Conservation (phyloP, 2,113 vertebrate species). For the Chiloscyllium plagiosum region DNA sequence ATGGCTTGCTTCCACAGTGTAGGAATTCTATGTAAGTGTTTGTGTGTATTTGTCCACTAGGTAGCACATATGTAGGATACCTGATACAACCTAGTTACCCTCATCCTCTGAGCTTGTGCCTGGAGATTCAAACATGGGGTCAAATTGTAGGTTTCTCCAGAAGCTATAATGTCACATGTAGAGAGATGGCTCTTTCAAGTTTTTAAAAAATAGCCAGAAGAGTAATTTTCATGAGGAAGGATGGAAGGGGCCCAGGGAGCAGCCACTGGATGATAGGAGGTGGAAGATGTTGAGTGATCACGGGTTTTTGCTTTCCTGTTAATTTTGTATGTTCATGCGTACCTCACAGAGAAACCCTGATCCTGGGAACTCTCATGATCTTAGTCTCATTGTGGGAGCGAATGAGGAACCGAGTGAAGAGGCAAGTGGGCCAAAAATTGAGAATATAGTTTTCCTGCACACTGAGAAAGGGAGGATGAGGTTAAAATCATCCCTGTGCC, state of each 20-base stretch:
- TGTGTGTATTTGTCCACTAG: too few relatives aligned
- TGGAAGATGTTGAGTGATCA: not conserved
- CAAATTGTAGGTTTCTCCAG: not conserved
- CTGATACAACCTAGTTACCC: not conserved
- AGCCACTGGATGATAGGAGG: not conserved
- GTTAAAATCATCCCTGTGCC: not conserved
- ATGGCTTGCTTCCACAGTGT: too few relatives aligned
- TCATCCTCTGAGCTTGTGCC: not conserved
- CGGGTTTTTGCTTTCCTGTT: not conserved
- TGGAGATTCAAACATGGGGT: not conserved
- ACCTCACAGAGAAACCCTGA: not conserved
- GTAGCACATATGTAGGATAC: not conserved
- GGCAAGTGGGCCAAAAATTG: not conserved
- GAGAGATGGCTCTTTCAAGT: not conserved
- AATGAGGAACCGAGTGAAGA: not conserved
- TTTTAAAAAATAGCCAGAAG: too few relatives aligned
- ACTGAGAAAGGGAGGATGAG: not conserved
- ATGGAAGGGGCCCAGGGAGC: too few relatives aligned
- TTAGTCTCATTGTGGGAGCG: not conserved
- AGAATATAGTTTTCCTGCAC: not conserved
- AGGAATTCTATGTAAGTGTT: too few relatives aligned
- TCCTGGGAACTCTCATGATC: not conserved
- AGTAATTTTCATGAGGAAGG: too few relatives aligned
- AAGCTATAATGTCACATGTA: not conserved
- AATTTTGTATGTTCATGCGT: not conserved